Conservation (phyloP, 2,113 vertebrate genomes). For the Peromyscus californicus region DNA sequence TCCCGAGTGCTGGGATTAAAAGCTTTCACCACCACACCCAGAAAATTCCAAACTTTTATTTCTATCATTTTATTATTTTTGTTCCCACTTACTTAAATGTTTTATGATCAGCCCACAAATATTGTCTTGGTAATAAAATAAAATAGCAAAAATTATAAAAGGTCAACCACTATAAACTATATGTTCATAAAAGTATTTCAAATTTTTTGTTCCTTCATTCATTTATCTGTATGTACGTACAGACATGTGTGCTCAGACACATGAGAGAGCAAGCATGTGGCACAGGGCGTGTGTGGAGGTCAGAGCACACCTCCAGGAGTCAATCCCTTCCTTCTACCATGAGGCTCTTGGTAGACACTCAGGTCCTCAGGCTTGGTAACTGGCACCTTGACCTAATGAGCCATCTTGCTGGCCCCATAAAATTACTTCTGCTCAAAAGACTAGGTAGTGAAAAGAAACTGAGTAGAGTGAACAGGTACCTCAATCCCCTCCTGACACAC, state of each 20-base stretch:
- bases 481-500: not conserved
- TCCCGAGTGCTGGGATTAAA: not conserved
- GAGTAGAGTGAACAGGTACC: not conserved
- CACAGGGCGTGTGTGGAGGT: no score
- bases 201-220: not conserved
- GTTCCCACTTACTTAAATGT: constrained; percentile 27
- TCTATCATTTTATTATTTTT: constrained; percentile 27
- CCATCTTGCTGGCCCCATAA: not conserved
- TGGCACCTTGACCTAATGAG: not conserved
- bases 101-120: not conserved
- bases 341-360: not conserved
- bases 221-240: not conserved
- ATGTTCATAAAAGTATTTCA: not conserved
- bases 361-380: no score
- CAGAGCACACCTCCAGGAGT: no score
- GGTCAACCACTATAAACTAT: not conserved
- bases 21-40: not conserved
- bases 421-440: constrained; percentile 14
- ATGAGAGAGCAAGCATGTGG: no score
- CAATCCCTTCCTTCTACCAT: not conserved
- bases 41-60: constrained; percentile 47
- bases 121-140: constrained; percentile 36
- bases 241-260: accelerated
- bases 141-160: constrained; percentile 35
- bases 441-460: not conserved